These are phyloP conservation scores for Hypanus sabinus DNA, from an alignment of 2,113 vertebrate species.

Conservation along the genomic window DNA sequence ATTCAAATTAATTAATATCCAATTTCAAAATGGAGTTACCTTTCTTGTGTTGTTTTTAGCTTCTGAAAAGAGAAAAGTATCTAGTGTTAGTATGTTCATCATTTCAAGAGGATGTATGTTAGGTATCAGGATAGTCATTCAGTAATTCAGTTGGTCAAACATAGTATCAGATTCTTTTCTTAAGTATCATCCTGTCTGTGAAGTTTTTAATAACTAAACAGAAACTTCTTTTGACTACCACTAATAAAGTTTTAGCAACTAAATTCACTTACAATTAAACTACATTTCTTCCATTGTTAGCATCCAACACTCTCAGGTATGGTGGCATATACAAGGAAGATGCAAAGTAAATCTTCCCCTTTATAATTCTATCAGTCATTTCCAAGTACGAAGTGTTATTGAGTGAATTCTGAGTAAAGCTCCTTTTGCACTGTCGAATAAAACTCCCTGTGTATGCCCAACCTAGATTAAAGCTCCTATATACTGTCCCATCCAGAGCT, in stretches of 20 bases:
- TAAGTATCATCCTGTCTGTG: neutral
- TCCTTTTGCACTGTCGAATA: too few relatives aligned
- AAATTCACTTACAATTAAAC: neutral
- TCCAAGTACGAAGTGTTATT: too few relatives aligned
- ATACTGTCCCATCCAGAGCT: too few relatives aligned
- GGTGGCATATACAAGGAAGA: too few relatives aligned
- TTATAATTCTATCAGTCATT: too few relatives aligned
- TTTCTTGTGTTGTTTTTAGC: slow-evolving; percentile 16
- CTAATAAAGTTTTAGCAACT: neutral
- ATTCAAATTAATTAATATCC: neutral
- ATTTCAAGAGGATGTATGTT: neutral
- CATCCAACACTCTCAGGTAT: neutral
- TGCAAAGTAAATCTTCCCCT: too few relatives aligned
- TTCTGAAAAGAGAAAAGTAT: neutral
- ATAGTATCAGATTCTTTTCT: neutral
- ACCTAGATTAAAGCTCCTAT: too few relatives aligned
- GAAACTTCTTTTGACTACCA: neutral
- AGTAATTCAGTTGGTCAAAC: too few relatives aligned
- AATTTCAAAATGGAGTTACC: neutral
- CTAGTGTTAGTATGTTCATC: neutral
- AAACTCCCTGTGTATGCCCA: neutral
- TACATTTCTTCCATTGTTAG: neutral
- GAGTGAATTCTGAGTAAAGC: too few relatives aligned
- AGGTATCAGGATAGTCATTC: neutral
- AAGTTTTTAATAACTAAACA: neutral